phyloP scores from a whole-genome alignment of 2,113 vertebrate genomes.

The Platysternon megacephalum region DNA sequence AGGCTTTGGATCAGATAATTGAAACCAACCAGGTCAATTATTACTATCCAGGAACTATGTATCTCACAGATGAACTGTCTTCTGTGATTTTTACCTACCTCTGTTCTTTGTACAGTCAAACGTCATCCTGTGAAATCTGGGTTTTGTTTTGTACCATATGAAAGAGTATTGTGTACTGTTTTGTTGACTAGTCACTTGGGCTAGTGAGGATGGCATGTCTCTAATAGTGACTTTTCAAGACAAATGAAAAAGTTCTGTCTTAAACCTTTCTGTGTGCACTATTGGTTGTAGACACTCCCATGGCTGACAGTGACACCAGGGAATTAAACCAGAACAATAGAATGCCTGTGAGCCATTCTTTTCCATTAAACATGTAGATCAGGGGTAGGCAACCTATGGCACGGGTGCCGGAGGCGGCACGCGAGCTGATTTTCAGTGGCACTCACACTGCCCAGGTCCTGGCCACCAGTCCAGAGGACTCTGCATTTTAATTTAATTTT shows the following conservation, averaged over 20 bases:
- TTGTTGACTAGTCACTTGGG: neutral
- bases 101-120: neutral
- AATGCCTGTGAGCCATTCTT: fast-evolving
- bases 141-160: neutral
- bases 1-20: neutral
- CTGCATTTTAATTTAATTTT: no score
- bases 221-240: neutral
- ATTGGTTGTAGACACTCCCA: neutral
- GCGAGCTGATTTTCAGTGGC: no score
- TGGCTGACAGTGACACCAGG: neutral
- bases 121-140: neutral
- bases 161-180: neutral
- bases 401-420: no score
- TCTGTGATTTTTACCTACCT: neutral
- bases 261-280: neutral
- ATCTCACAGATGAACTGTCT: neutral
- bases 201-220: neutral
- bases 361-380: neutral
- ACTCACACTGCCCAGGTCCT: no score
- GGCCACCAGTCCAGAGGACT: no score
- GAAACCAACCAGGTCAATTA: neutral
- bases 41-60: neutral
- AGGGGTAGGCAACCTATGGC: no score
- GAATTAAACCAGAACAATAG: neutral
- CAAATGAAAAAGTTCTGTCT: neutral